Conservation (phyloP, 1,140 invertebrate species). For the Drosophila parvula region DNA sequence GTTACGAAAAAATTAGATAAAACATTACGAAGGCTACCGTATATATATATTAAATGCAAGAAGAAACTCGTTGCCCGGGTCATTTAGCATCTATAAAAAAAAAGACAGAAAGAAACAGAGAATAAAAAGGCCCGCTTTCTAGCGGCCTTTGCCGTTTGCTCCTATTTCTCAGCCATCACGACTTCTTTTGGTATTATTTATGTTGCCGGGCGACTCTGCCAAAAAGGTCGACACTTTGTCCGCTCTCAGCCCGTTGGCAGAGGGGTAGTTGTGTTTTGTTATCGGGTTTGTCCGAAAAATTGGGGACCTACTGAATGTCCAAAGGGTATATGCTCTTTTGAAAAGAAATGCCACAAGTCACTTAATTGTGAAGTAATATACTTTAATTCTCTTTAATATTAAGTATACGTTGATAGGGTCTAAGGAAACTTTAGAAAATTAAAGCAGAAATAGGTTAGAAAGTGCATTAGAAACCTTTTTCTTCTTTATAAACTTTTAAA, state of each 20-base stretch:
- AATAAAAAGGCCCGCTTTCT: constrained; percentile 7
- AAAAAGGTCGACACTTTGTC: constrained; percentile 64
- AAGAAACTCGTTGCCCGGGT: constrained; percentile 43
- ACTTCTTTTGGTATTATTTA: constrained; percentile 63
- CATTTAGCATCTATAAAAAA: constrained; percentile 50
- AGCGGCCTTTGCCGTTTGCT: constrained; percentile 10
- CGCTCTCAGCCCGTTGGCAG: constrained; percentile 22
- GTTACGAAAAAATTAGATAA: constrained; percentile 57
- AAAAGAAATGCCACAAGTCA: neutral
- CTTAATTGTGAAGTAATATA: too few species aligned
- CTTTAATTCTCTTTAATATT: neutral
- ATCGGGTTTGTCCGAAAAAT: neutral
- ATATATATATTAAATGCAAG: constrained; percentile 58
- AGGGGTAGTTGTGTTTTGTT: constrained; percentile 6
- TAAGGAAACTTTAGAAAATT: too few species aligned
- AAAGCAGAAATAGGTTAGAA: too few species aligned
- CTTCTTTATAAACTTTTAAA: too few species aligned
- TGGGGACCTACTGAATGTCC: neutral
- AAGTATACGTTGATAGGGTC: neutral
- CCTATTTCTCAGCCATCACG: constrained; percentile 35
- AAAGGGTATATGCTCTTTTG: neutral
- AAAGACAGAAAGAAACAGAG: constrained; percentile 25
- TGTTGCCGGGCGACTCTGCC: constrained; percentile 48
- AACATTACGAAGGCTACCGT: constrained; percentile 51
- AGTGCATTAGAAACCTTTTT: too few species aligned